Conservation (phyloP, 1,140 invertebrate species). For the Eupristina koningsbergeri region DNA sequence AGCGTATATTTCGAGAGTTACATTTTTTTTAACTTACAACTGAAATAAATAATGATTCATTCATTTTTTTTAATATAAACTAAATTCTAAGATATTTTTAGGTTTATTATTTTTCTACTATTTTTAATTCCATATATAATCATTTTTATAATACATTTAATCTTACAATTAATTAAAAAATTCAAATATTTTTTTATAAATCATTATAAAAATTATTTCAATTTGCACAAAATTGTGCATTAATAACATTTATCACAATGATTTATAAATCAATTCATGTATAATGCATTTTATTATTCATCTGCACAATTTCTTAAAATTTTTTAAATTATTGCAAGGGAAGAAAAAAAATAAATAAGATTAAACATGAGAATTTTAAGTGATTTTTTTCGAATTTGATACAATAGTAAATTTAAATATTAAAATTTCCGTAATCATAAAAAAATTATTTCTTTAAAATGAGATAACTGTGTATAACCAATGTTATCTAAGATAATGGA, state of each 20-base stretch:
- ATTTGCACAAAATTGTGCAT: not conserved
- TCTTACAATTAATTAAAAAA: too few relatives aligned
- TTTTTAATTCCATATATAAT: too few relatives aligned
- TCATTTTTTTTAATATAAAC: too few relatives aligned
- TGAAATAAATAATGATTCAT: not conserved
- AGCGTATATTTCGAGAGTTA: not conserved
- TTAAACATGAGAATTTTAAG: not conserved
- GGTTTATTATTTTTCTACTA: too few relatives aligned
- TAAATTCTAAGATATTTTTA: not conserved
- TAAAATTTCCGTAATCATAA: not conserved
- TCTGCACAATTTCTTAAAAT: not conserved
- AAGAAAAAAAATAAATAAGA: not conserved
- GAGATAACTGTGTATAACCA: not conserved
- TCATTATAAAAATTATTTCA: not conserved
- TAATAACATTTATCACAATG: not conserved
- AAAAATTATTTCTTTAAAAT: not conserved
- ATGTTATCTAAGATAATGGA: not conserved
- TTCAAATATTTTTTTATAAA: too few relatives aligned
- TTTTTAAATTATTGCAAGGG: not conserved
- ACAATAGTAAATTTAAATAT: not conserved
- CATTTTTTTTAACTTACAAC: not conserved
- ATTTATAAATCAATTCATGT: not conserved
- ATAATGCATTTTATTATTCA: not conserved
- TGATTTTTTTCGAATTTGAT: not conserved
- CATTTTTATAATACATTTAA: too few relatives aligned